phyloP scores from a whole-genome alignment of 2,113 vertebrate genomes.

The Heliornis fulica region DNA sequence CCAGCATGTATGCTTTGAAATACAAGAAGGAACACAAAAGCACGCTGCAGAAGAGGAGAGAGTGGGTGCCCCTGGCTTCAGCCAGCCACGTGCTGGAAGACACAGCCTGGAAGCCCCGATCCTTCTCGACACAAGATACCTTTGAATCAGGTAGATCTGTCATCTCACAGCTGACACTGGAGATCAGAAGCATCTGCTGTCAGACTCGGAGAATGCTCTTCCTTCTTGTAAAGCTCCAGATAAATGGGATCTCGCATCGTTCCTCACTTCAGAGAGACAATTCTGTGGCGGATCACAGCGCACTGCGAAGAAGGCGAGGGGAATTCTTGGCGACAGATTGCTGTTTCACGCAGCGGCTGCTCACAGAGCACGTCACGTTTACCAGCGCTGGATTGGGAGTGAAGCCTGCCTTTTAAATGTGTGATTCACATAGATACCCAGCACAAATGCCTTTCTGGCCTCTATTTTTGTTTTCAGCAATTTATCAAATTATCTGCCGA shows the following conservation, averaged over 20 bases:
- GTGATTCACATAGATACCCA: neutral
- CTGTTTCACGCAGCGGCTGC: neutral
- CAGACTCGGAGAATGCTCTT: neutral
- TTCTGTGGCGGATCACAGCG: neutral
- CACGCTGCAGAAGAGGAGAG: neutral
- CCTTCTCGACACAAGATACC: neutral
- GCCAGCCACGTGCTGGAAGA: rapidly evolving
- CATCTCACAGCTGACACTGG: neutral
- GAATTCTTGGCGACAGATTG: neutral
- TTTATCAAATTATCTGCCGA: neutral
- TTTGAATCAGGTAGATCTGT: neutral
- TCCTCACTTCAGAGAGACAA: neutral
- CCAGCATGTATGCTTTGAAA: neutral
- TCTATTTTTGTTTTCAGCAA: neutral
- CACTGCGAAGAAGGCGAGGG: neutral
- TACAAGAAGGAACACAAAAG: neutral
- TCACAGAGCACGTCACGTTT: neutral
- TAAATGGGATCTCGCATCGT: neutral
- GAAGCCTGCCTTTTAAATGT: neutral
- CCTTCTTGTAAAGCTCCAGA: neutral
- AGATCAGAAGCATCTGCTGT: neutral
- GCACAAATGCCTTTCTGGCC: neutral
- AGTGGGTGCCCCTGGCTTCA: neutral
- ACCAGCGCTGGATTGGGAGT: rapidly evolving
- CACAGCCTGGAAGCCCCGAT: neutral